Base-by-base conservation (phyloP, 2,888 invertebrate genomes). In the Perdita meconis region DNA sequence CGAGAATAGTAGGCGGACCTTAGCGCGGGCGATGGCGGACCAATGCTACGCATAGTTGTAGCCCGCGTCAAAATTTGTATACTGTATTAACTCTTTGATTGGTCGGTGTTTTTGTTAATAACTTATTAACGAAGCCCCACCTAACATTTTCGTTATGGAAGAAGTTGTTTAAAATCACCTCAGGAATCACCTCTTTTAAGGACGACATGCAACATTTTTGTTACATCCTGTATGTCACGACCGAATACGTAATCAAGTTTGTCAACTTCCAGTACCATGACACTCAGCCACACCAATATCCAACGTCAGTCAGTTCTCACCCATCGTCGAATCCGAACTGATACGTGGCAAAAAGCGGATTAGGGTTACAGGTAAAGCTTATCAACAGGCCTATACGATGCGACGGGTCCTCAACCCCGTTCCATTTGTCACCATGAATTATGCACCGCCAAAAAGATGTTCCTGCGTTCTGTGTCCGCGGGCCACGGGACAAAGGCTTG, bases 401-500 rank as follows among this genome's bases (percentile, higher is more conserved):
- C 8, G 10, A 10, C 13, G 19, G 10, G 50, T 8, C 19, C 24
- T 16, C 34, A 19, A 24, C 38, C 40, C 30, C 13, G 19, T 56
- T 36, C 38, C 65, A 70, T 78, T 70, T 44, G 65, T 73, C 78
- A 63, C 57, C 44, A 73, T 50, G 78, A 72, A 69, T 65, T 64
- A 78, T 78, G 53, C 60, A 44, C 68, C 13, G 68, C 44, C 36
- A n/a, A 56, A 61, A 65, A 55, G 26, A 44, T 77, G 65, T 61
- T 38, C 61, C 26, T 8, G 2, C 30, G 60, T 16, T 3, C 30
- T 19, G 22, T 44, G n/a, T 44, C 55, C 60, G 44, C 40, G 19
- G 59, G 59, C n/a, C 55, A 38, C 38, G 44, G 42, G 16, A 78
- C 73, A 80, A 80, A 73, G 80, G 69, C 65, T 59, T 74, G 68